Base-by-base conservation (phyloP, 2,797 vertebrate species). In the Pantherophis alleghaniensis region DNA sequence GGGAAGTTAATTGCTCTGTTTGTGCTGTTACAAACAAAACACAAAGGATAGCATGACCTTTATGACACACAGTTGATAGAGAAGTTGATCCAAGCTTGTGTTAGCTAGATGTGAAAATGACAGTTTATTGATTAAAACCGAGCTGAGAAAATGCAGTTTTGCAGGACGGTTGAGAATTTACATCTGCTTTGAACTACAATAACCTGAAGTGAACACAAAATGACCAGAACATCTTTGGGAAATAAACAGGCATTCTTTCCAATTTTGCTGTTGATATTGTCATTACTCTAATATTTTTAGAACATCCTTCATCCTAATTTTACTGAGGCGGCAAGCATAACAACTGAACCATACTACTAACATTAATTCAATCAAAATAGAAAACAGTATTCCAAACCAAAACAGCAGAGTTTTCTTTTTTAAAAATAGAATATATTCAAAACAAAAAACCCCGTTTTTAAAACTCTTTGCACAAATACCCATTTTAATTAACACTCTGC, bases 41-140 rank as follows among this genome's bases (percentile, higher is more conserved):
- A 87, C 86, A 57, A 57, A 60, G 69, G 87, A 26, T 60, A 86
- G 89, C 16, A 10, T 37, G 56, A 83, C 69, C 69, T 88, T 61
- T 14, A 9, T 92, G 69, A 89, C 42, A 61, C 55, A 26, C 37
- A 59, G 28, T 13, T 9, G n/a, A 51, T 51, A 61, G 28, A 57
- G 59, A 47, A 22, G 42, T 37, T 90, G 92, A 86, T 83, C 83
- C 47, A 57, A 42, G 47, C 28, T n/a, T 9, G 26, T 92, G 55
- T 69, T 89, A 83, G 66, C 87, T 79, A n/a, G 79, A 89, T 88
- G 53, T 61, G 92, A 83, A 92, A 92, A 92, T 89, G 69, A 92
- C 37, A 89, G 37, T 26, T 13, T 61, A 89, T 90, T 90, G 88
- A 90, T 92, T 90, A 86, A 89, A 92, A 89, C 13, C 9, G 51